phyloP scores from a whole-genome alignment of 2,888 invertebrate genomes.

The Amiota communis region DNA sequence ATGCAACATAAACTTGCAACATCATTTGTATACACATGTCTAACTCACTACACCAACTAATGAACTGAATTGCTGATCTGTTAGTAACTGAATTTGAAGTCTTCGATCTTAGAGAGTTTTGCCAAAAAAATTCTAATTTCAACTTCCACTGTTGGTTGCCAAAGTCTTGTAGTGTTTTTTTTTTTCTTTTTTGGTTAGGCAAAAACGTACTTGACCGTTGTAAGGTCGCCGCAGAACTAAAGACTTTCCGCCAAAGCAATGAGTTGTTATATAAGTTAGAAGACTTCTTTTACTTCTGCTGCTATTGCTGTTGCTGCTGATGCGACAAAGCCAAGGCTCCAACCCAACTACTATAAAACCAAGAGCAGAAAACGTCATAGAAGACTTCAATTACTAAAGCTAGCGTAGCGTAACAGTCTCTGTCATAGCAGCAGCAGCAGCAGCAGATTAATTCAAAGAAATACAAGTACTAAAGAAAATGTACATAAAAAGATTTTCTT shows the following conservation, averaged over 20 bases:
- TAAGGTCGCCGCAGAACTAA: slow-evolving; percentile 73
- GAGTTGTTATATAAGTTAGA: slow-evolving; percentile 74
- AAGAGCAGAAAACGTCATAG: slow-evolving; percentile 19
- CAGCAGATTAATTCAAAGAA: neutral
- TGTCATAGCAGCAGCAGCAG: neutral
- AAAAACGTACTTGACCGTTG: slow-evolving; percentile 72
- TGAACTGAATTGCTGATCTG: no score
- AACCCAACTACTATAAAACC: slow-evolving; percentile 35
- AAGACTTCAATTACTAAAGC: neutral
- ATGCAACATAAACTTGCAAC: no score
- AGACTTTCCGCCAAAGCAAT: slow-evolving; percentile 71
- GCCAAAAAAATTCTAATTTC: no score
- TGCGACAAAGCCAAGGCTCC: slow-evolving; percentile 31
- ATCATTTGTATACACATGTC: no score
- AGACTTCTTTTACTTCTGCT: slow-evolving; percentile 63
- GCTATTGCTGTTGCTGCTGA: slow-evolving; percentile 10
- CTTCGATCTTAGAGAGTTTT: no score
- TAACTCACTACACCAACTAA: no score
- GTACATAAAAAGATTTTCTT: slow-evolving; percentile 13
- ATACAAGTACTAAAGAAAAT: slow-evolving; percentile 12
- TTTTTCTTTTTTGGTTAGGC: neutral
- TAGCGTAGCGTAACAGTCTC: no score
- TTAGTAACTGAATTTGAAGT: no score
- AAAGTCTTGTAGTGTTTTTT: neutral
- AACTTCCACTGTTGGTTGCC: neutral